phyloP scores from a whole-genome alignment of 2,113 vertebrate genomes.

The Vidua macroura region DNA sequence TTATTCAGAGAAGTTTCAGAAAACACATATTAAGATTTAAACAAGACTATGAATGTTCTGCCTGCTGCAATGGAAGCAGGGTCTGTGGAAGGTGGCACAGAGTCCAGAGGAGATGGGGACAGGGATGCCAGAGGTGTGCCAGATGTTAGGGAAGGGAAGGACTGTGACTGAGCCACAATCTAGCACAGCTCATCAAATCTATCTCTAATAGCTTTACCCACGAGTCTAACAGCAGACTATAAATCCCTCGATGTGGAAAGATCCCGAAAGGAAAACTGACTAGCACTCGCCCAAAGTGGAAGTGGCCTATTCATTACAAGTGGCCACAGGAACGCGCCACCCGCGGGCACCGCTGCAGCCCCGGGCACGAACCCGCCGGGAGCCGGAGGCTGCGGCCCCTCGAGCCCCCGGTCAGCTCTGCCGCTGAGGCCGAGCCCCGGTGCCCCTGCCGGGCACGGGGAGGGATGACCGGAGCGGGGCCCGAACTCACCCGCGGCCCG shows the following conservation, averaged over 20 bases:
- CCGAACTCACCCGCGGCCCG: neutral
- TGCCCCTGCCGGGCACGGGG: too few relatives aligned
- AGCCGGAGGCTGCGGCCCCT: neutral
- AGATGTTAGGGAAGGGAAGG: neutral
- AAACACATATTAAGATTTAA: rapidly evolving
- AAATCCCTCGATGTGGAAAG: rapidly evolving
- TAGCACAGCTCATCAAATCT: rapidly evolving
- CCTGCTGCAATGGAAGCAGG: rapidly evolving
- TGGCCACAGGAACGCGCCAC: neutral
- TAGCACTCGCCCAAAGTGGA: neutral
- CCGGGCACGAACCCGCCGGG: neutral
- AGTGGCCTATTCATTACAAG: neutral
- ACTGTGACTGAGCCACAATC: rapidly evolving
- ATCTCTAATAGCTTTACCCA: rapidly evolving
- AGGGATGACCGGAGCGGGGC: neutral
- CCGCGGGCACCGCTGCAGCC: neutral
- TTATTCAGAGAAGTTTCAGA: neutral
- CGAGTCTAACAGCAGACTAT: too few relatives aligned
- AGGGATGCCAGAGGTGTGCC: neutral
- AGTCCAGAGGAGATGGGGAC: neutral
- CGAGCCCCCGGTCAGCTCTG: neutral
- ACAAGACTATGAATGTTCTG: rapidly evolving
- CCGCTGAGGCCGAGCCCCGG: neutral
- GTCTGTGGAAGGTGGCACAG: rapidly evolving
- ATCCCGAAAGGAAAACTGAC: rapidly evolving